A percentile compares a stretch with the other conserved stretches of the same genome.
Evolutionary conservation across 2,888 invertebrate species (phyloP).

Genomic region (Palloptera scutellata): DNA sequence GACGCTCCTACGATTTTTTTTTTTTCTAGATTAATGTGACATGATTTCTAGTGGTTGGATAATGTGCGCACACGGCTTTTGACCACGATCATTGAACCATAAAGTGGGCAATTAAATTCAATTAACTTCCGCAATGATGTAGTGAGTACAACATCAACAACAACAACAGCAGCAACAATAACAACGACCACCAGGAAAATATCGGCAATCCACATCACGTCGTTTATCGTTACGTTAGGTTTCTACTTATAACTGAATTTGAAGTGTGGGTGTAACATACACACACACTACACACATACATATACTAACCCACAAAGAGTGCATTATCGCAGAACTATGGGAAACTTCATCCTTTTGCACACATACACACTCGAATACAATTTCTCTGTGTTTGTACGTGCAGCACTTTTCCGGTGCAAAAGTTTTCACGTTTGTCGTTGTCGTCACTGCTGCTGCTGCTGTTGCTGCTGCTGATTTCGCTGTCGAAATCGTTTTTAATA

Average conservation of each 20-base stretch:
- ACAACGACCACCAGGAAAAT: conserved; percentile 1
- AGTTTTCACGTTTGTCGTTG: conserved; percentile 35
- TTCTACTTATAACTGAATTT: neutral
- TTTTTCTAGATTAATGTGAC: too few relatives aligned
- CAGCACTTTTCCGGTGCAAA: conserved; percentile 33
- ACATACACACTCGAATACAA: too few relatives aligned
- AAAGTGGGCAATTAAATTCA: conserved; percentile 63
- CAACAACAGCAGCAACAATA: conserved; percentile 20
- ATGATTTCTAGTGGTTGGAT: conserved; percentile 9
- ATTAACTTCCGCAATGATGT: conserved; percentile 52
- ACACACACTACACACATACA: neutral
- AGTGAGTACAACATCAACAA: neutral
- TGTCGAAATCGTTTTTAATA: conserved; percentile 43
- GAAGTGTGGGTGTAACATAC: neutral
- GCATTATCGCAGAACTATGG: neutral
- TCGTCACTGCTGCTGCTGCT: neutral
- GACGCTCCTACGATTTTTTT: neutral
- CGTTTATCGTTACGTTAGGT: conserved; percentile 25
- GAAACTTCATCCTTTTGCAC: too few relatives aligned
- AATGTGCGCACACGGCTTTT: conserved; percentile 38
- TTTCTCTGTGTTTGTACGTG: conserved; percentile 1
- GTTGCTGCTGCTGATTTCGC: neutral
- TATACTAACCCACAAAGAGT: neutral
- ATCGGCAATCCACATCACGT: conserved; percentile 22
- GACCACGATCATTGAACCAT: conserved; percentile 58